Base-by-base conservation (phyloP, 1,140 invertebrate species). In the Conopomorpha cramerella region DNA sequence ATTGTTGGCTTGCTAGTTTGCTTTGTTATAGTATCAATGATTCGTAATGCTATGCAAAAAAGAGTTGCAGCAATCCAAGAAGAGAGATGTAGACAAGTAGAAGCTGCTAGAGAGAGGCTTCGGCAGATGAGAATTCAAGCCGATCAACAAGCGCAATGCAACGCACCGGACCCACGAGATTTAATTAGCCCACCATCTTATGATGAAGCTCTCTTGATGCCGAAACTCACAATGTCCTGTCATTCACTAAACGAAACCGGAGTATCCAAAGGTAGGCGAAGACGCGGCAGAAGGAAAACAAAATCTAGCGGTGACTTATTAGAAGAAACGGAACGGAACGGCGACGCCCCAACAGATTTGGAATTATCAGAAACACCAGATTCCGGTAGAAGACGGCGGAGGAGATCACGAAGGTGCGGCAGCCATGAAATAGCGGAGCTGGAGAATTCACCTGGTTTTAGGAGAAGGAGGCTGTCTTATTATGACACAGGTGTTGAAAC, bases 131-230 rank as follows among this genome's bases (percentile, higher is more conserved):
- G 80, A 37, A 79, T 83, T 30, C 56, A 78, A 10, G 53, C 79
- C 28, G 80, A 84, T 49, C 82, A 84, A 41, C 81, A 84, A 55
- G 73, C 68, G 17, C 51, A 80, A 41, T 58, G 79, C 52, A 84
- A 80, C 52, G 66, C 85, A 43, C 58, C 84, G 49, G 77, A 85
- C 78, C 73, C 79, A 56, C 60, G 84, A 37, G 87, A 89, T 67
- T 62, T 86, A 10, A 77, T 85, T 19, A 72, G 78, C 4, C 82
- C 86, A 34, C 88, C 88, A 1, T 84, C 81, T n/a, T 89, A 90
- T 49, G 84, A 84, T 42, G 87, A 89, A 65, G 88, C 87, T 8
- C 71, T 90, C 33, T 77, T 82, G 6, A 85, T 90, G 82, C 85
- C 86, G 11, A 82, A 84, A 49, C 43, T 84, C 34, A 81, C 80